Evolutionary conservation across 2,113 vertebrate genomes (phyloP).

Genomic region (Poicephalus meyeri): DNA sequence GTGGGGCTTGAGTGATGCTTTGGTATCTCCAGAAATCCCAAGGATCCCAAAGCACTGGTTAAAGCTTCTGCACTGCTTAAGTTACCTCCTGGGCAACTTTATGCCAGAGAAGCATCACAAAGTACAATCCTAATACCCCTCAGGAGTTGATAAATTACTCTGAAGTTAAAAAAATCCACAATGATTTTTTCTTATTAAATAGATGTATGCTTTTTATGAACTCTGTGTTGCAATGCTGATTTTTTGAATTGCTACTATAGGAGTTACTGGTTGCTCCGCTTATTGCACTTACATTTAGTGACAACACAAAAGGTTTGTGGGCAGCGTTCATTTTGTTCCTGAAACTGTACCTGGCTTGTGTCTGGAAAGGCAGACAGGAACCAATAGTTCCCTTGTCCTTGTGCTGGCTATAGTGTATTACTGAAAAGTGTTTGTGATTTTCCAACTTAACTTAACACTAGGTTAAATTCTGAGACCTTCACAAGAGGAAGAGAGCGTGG

Average conservation of each 20-base stretch:
- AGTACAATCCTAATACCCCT: neutral
- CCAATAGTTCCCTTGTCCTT: neutral
- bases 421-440: neutral
- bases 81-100: neutral
- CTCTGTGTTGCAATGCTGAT: neutral
- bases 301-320: neutral
- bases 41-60: neutral
- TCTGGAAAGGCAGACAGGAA: neutral
- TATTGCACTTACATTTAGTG: neutral
- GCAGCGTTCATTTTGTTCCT: neutral
- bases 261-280: neutral
- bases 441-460: neutral
- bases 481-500: rapidly evolving
- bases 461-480: neutral
- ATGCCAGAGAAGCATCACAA: neutral
- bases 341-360: neutral
- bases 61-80: neutral
- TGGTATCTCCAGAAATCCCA: neutral
- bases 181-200: neutral
- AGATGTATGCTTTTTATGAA: neutral
- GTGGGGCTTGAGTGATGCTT: neutral
- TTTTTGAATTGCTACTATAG: neutral
- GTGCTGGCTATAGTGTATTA: neutral
- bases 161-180: neutral
- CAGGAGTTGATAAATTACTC: neutral